Percentiles rank a stretch among this genome's conserved stretches.
phyloP scores from a whole-genome alignment of 2,888 invertebrate species.

The Molorchus minor region DNA sequence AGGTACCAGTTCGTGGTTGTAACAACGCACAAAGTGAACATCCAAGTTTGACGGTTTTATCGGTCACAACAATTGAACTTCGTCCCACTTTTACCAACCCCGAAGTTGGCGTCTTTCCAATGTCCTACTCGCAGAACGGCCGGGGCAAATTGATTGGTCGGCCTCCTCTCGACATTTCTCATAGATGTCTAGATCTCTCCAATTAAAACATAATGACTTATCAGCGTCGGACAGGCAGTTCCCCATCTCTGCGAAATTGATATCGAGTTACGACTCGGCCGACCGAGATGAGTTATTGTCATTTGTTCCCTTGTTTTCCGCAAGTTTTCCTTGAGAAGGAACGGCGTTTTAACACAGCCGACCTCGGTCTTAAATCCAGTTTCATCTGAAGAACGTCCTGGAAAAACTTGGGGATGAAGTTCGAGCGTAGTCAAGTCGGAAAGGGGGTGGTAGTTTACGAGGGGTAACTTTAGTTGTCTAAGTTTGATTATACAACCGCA shows the following conservation, averaged over 20 bases:
- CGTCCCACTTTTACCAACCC: slow-evolving; percentile 27
- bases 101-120: slow-evolving; percentile 28
- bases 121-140: slow-evolving; percentile 25
- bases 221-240: slow-evolving; percentile 36
- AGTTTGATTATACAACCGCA: no score
- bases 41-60: neutral
- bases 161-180: slow-evolving; percentile 33
- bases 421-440: neutral
- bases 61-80: neutral
- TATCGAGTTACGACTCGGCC: slow-evolving; percentile 24
- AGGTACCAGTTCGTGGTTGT: no score
- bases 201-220: slow-evolving; percentile 44
- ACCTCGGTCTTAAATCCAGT: slow-evolving; percentile 5
- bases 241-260: slow-evolving; percentile 40
- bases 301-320: slow-evolving; percentile 19
- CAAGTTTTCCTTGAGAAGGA: slow-evolving; percentile 2
- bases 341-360: neutral
- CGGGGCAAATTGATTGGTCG: slow-evolving; percentile 29
- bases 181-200: slow-evolving; percentile 28
- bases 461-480: neutral
- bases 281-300: slow-evolving; percentile 22
- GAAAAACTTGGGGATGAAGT: neutral
- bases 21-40: neutral
- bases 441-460: neutral
- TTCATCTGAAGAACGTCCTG: neutral